Conservation (phyloP, 2,888 invertebrate species). For the Andrena chrysosceles region DNA sequence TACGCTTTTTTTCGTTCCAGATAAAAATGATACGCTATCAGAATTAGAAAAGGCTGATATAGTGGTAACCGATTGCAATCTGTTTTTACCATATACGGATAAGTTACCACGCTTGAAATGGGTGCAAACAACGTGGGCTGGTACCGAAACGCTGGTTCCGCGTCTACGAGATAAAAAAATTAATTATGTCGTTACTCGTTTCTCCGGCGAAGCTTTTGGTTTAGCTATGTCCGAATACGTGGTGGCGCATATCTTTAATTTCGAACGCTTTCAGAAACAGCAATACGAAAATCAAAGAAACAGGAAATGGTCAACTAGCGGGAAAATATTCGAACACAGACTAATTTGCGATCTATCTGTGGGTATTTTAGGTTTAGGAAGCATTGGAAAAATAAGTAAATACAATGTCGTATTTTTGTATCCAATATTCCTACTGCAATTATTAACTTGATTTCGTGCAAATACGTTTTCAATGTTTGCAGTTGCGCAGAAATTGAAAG, state of each 20-base stretch:
- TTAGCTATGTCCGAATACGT: constrained; percentile 86
- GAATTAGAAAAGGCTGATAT: constrained; percentile 82
- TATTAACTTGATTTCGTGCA: neutral
- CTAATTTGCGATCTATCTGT: constrained; percentile 85
- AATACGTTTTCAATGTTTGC: constrained; percentile 28
- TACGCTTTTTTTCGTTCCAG: constrained; percentile 47
- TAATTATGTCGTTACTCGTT: constrained; percentile 82
- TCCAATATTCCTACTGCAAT: neutral
- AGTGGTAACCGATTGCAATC: constrained; percentile 83
- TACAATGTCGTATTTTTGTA: constrained; percentile 1
- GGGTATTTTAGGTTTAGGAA: constrained; percentile 86
- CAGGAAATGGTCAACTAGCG: constrained; percentile 79
- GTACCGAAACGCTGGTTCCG: constrained; percentile 81
- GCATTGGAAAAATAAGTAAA: constrained; percentile 86
- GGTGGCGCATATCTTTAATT: constrained; percentile 85
- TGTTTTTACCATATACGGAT: constrained; percentile 82
- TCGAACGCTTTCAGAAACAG: constrained; percentile 84
- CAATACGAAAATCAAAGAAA: constrained; percentile 82
- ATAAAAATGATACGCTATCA: constrained; percentile 57
- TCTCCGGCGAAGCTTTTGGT: constrained; percentile 85
- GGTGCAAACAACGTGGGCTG: constrained; percentile 86
- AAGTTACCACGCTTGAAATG: constrained; percentile 83
- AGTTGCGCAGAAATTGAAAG: constrained; percentile 85
- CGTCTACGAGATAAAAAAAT: constrained; percentile 73
- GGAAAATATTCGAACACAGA: constrained; percentile 82